Conservation (phyloP, 2,888 invertebrate species). For the Cactoblastis cactorum region DNA sequence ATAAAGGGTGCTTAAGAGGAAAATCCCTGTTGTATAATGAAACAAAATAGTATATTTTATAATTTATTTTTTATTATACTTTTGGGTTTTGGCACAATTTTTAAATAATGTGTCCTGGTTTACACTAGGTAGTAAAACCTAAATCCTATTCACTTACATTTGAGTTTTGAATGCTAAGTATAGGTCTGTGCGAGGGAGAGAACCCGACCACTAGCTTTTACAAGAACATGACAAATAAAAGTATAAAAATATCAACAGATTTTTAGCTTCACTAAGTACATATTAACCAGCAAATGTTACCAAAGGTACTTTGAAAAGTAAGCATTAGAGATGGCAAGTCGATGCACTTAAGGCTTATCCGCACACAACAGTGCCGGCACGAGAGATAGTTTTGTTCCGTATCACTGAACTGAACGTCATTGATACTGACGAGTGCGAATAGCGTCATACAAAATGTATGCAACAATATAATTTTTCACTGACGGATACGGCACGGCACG, state of each 20-base stretch:
- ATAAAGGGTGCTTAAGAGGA: neutral
- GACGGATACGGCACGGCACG: no score
- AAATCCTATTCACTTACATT: constrained; percentile 67
- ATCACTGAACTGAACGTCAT: no score
- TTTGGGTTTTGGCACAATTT: constrained; percentile 79
- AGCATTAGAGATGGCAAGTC: constrained; percentile 21
- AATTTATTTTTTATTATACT: constrained; percentile 76
- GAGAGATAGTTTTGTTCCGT: no score
- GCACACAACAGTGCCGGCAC: no score
- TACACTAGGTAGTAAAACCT: constrained; percentile 73
- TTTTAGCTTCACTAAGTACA: constrained; percentile 22
- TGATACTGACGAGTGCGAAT: no score
- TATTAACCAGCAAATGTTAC: constrained; percentile 17
- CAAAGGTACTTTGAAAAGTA: constrained; percentile 15
- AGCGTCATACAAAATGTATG: no score
- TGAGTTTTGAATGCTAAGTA: constrained; percentile 53
- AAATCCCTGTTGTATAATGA: constrained; percentile 28
- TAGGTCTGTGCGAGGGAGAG: constrained; percentile 14
- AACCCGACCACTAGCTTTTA: neutral
- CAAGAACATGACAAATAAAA: constrained; percentile 5
- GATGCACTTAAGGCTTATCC: no score
- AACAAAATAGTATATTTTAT: constrained; percentile 46
- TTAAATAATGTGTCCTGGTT: constrained; percentile 77
- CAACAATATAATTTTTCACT: no score
- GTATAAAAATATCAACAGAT: constrained; percentile 20